phyloP scores from a whole-genome alignment of 1,140 invertebrate genomes.

The Aphis craccivora region DNA sequence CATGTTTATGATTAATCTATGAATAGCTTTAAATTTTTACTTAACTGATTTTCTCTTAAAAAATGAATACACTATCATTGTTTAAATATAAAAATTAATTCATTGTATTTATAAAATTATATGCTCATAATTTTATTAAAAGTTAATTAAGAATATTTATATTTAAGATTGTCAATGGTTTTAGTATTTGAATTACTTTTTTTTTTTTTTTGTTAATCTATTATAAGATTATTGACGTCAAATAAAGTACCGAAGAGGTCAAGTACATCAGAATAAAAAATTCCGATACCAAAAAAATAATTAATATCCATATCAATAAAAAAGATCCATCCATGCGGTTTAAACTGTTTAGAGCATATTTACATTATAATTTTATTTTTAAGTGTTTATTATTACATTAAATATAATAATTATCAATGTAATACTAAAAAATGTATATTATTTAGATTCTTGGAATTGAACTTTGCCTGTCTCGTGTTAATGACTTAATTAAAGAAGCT shows the following conservation, averaged over 20 bases:
- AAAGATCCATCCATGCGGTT: neutral
- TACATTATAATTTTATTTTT: neutral
- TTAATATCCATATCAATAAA: neutral
- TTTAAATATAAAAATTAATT: neutral
- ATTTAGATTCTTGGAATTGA: conserved; percentile 50
- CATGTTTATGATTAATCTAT: neutral
- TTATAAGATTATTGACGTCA: conserved; percentile 12
- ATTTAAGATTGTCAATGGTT: neutral
- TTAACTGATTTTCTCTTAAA: neutral
- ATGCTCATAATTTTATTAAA: too few species aligned
- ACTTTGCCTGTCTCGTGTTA: conserved; percentile 40
- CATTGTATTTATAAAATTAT: too few species aligned
- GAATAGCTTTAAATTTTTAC: neutral
- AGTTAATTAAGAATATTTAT: neutral
- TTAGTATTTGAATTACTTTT: neutral
- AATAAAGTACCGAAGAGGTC: conserved; percentile 3
- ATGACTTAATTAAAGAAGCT: conserved; percentile 52
- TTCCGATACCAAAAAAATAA: neutral
- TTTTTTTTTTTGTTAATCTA: conserved; percentile 10
- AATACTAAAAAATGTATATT: neutral
- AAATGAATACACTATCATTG: neutral
- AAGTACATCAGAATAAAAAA: conserved; percentile 45
- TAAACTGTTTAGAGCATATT: neutral
- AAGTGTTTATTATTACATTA: neutral
- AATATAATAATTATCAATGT: neutral